Conservation (phyloP, 2,888 invertebrate species). For the Chrysolina oricalcia region DNA sequence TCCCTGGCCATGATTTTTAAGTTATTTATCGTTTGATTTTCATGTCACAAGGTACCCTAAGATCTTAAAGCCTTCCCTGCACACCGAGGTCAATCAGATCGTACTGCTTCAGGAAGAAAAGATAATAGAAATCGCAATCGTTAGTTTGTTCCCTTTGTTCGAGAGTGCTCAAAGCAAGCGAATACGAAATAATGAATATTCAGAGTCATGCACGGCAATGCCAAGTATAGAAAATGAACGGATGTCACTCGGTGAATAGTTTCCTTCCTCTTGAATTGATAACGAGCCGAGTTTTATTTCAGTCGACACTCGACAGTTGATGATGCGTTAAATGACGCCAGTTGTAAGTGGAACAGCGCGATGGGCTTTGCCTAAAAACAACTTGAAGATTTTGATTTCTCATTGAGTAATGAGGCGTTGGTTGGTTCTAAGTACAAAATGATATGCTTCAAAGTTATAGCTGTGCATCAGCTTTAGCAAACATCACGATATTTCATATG, state of each 20-base stretch:
- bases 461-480: too few relatives aligned
- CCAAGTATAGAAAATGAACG: slow-evolving; percentile 42
- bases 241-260: slow-evolving; percentile 45
- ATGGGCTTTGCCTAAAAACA: not conserved
- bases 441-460: too few relatives aligned
- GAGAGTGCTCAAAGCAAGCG: not conserved
- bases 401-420: too few relatives aligned
- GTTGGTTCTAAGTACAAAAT: too few relatives aligned
- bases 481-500: too few relatives aligned
- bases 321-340: slow-evolving; percentile 25
- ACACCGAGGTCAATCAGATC: slow-evolving; percentile 17
- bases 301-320: slow-evolving; percentile 17
- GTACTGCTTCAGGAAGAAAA: slow-evolving; percentile 3
- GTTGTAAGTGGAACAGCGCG: slow-evolving; percentile 7
- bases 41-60: too few relatives aligned
- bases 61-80: not conserved
- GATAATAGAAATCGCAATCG: slow-evolving; percentile 27
- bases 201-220: slow-evolving; percentile 32
- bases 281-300: slow-evolving; percentile 24
- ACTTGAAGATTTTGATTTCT: too few relatives aligned
- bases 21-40: too few relatives aligned
- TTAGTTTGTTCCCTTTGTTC: slow-evolving; percentile 14
- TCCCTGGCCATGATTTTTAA: too few relatives aligned
- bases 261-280: slow-evolving; percentile 50
- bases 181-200: slow-evolving; percentile 25